These are phyloP conservation scores for Piezodorus guildinii DNA, from an alignment of 1,140 invertebrate species.

Conservation along the genomic window DNA sequence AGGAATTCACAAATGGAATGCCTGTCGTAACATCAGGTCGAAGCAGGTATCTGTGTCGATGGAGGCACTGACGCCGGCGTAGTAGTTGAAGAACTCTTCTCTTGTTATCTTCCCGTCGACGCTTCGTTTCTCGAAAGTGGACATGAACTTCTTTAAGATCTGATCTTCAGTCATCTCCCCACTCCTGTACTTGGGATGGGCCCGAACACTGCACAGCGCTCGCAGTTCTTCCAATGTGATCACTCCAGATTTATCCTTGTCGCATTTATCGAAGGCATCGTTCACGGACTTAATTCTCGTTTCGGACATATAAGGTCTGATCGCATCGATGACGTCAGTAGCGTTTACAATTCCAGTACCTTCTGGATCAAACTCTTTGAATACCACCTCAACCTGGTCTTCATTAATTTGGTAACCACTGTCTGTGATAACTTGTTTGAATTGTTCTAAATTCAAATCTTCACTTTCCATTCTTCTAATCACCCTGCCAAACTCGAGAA, in stretches of 20 bases:
- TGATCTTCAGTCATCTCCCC: constrained; percentile 82
- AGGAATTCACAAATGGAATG: constrained; percentile 66
- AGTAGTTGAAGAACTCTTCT: constrained; percentile 91
- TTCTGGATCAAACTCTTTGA: constrained; percentile 70
- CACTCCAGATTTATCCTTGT: constrained; percentile 72
- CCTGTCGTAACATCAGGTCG: constrained; percentile 87
- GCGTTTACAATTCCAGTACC: constrained; percentile 70
- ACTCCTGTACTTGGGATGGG: constrained; percentile 70
- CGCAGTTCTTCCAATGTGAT: constrained; percentile 76
- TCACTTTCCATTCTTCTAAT: constrained; percentile 91
- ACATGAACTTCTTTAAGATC: constrained; percentile 73
- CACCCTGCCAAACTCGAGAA: constrained; percentile 72
- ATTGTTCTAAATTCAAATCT: constrained; percentile 73
- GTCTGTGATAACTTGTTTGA: constrained; percentile 66
- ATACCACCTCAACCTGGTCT: constrained; percentile 54
- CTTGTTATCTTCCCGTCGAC: constrained; percentile 57
- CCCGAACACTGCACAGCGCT: constrained; percentile 67
- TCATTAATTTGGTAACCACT: constrained; percentile 58
- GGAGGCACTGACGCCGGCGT: constrained; percentile 82
- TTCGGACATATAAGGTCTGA: constrained; percentile 81
- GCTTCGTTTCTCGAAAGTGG: constrained; percentile 65
- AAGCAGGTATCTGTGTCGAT: constrained; percentile 91
- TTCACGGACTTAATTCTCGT: constrained; percentile 60
- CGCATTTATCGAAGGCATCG: constrained; percentile 80
- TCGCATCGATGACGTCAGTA: constrained; percentile 73